phyloP scores from a whole-genome alignment of 2,888 invertebrate species.

The Meloe dianella region DNA sequence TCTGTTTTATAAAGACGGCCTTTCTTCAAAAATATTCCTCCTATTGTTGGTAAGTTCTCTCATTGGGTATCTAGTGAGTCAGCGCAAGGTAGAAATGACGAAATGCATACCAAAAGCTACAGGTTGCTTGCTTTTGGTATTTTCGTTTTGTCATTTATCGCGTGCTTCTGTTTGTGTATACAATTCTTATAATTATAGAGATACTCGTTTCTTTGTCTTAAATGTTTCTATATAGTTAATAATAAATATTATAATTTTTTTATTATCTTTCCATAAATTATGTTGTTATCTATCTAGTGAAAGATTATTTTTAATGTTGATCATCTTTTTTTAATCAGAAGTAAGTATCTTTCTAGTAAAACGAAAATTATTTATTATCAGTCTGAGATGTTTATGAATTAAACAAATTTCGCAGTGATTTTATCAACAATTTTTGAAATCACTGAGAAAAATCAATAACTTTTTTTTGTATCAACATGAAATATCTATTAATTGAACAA shows the following conservation, averaged over 20 bases:
- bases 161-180: constrained; percentile 40
- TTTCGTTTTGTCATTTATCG: constrained; percentile 39
- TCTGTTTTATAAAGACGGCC: not conserved
- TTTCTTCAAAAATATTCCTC: constrained; percentile 3
- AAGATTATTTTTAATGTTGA: no score
- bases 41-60: constrained; percentile 6
- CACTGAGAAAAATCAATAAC: not conserved
- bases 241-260: no score
- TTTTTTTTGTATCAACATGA: no score
- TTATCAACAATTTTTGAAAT: no score
- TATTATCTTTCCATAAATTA: no score
- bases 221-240: no score
- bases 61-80: constrained; percentile 39
- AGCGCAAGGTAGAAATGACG: constrained; percentile 38
- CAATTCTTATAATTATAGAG: not conserved
- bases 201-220: not conserved
- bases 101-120: constrained; percentile 46
- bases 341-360: no score
- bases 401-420: no score
- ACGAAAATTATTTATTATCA: no score
- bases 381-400: no score
- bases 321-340: no score
- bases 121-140: constrained; percentile 46
- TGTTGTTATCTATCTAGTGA: no score
- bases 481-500: not conserved